Conservation (phyloP, 2,797 vertebrate genomes). For the Periophthalmus magnuspinnatus region DNA sequence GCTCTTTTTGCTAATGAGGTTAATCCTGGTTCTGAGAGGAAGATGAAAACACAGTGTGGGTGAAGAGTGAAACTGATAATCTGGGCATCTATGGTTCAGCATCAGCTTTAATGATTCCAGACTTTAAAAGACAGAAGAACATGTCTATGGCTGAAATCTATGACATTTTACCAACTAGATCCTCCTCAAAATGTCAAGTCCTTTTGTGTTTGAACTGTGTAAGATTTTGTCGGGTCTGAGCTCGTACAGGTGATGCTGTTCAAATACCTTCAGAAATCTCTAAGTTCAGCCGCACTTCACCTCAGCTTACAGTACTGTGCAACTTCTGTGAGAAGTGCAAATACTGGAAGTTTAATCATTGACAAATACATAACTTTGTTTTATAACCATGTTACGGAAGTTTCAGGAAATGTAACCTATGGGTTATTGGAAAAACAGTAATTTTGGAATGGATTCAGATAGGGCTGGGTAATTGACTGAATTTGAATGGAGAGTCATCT, state of each 20-base stretch:
- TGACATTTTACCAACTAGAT: slow-evolving; percentile 50
- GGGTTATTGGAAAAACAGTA: no score
- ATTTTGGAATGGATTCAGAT: no score
- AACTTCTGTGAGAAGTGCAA: background rate
- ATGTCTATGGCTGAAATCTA: slow-evolving; percentile 44
- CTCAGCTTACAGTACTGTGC: slow-evolving; percentile 14
- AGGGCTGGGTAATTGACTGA: no score
- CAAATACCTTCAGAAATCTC: slow-evolving; percentile 37
- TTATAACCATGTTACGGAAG: background rate
- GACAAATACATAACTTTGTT: background rate
- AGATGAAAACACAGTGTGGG: slow-evolving; percentile 10
- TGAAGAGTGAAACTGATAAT: slow-evolving; percentile 15
- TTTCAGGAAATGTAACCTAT: background rate
- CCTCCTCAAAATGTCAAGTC: slow-evolving; percentile 57
- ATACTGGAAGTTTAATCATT: background rate
- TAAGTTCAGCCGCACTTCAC: slow-evolving; percentile 34
- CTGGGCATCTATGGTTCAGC: slow-evolving; percentile 9
- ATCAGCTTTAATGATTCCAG: slow-evolving; percentile 46
- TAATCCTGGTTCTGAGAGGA: no score
- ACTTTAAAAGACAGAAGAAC: slow-evolving; percentile 34
- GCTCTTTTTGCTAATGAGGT: no score
- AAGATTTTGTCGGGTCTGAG: slow-evolving; percentile 28
- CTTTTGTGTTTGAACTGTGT: slow-evolving; percentile 49
- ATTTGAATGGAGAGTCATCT: no score
- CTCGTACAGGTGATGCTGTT: slow-evolving; percentile 26